Evolutionary conservation across 2,888 invertebrate genomes (phyloP).

Genomic region (Xylocampa areola): DNA sequence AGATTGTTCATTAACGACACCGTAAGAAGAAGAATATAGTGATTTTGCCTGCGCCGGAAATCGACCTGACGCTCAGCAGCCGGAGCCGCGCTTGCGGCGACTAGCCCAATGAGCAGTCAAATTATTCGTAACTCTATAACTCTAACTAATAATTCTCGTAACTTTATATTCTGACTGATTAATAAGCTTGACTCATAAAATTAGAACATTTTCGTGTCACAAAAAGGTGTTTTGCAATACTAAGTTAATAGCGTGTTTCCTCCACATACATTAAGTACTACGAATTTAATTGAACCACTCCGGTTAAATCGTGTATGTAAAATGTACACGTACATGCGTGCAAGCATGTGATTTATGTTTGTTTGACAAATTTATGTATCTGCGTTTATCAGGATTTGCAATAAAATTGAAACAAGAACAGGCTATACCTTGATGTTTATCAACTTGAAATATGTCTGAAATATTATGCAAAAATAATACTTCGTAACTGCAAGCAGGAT

Average conservation of each 20-base stretch:
- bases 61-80: too few relatives aligned
- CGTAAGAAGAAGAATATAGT: too few relatives aligned
- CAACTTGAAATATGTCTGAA: constrained; percentile 11
- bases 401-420: constrained; percentile 41
- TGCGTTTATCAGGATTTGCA: constrained; percentile 43
- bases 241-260: constrained; percentile 35
- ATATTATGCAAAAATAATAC: background rate
- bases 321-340: constrained; percentile 19
- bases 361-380: constrained; percentile 12
- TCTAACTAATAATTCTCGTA: too few relatives aligned
- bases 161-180: background rate
- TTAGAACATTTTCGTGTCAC: constrained; percentile 13
- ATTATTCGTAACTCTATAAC: too few relatives aligned
- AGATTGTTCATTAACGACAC: too few relatives aligned
- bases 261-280: constrained; percentile 27
- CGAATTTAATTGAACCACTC: constrained; percentile 18
- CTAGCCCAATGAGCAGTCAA: too few relatives aligned
- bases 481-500: too few relatives aligned
- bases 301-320: constrained; percentile 11
- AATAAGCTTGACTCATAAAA: background rate
- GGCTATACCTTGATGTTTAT: constrained; percentile 26
- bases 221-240: constrained; percentile 10
- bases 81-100: too few relatives aligned
- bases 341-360: constrained; percentile 31
- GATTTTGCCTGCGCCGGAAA: too few relatives aligned